Evolutionary conservation across 2,113 vertebrate species (phyloP).

Genomic region (Triplophysa tibetana): DNA sequence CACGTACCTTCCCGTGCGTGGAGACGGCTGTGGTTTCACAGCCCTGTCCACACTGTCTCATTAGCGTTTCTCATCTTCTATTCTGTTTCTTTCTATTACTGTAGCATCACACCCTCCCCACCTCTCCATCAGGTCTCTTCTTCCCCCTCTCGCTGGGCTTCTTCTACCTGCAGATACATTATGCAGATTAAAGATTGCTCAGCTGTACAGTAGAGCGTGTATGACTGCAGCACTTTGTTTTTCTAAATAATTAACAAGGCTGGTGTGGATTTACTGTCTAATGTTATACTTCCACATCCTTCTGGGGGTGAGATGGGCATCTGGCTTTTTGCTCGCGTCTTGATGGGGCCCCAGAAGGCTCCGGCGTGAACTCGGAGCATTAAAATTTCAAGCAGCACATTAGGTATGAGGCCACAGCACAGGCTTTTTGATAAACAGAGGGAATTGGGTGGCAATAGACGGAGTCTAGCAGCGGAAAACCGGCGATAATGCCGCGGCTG

Average conservation of each 20-base stretch:
- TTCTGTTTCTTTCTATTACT: constrained; percentile 24
- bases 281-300: constrained; percentile 65
- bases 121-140: constrained; percentile 41
- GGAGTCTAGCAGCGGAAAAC: constrained; percentile 44
- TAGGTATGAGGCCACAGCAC: constrained; percentile 50
- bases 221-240: constrained; percentile 70
- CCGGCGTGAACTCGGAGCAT: constrained; percentile 49
- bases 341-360: constrained; percentile 56
- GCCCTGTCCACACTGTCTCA: constrained; percentile 23
- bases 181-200: constrained; percentile 67
- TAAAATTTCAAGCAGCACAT: constrained; percentile 59
- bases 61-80: constrained; percentile 24
- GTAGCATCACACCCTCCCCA: constrained; percentile 13
- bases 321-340: constrained; percentile 51
- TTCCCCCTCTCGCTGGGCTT: constrained; percentile 28
- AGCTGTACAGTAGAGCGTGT: constrained; percentile 60
- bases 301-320: constrained; percentile 58
- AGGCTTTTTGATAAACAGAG: constrained; percentile 58
- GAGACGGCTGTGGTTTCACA: constrained; percentile 9
- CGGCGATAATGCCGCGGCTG: constrained; percentile 50
- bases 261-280: constrained; percentile 66
- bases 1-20: neutral
- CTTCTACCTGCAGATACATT: constrained; percentile 60
- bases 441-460: constrained; percentile 58
- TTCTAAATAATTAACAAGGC: constrained; percentile 71